phyloP scores from a whole-genome alignment of 2,888 invertebrate genomes.

The Atrina japonica region DNA sequence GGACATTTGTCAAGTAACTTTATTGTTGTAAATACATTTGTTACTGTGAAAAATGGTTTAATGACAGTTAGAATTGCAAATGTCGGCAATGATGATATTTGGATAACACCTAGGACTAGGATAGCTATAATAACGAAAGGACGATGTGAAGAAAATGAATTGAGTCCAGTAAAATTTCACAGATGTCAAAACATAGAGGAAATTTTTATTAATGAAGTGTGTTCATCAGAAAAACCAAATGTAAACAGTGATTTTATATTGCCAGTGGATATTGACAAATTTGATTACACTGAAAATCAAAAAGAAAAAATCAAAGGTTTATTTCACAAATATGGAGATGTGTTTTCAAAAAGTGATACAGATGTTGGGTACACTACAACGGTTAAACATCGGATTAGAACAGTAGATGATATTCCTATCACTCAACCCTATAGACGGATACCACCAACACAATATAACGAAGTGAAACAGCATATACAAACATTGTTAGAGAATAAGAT shows the following conservation, averaged over 20 bases:
- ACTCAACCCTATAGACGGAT: conserved; percentile 25
- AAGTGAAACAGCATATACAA: conserved; percentile 27
- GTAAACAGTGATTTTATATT: not conserved
- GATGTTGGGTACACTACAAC: conserved; percentile 33
- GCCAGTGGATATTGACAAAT: conserved; percentile 4
- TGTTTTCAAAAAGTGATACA: conserved; percentile 20
- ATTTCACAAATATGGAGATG: conserved; percentile 22
- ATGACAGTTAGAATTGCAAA: conserved; percentile 9
- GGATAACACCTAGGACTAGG: conserved; percentile 17
- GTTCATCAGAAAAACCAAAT: not conserved
- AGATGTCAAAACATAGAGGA: not conserved
- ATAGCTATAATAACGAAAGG: conserved; percentile 15
- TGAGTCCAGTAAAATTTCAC: not conserved
- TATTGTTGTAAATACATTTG: conserved; percentile 8
- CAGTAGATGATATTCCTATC: conserved; percentile 25
- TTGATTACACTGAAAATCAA: conserved; percentile 15
- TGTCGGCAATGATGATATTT: conserved; percentile 4
- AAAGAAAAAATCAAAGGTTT: conserved; percentile 1
- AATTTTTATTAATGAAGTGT: conserved; percentile 2
- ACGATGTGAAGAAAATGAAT: not conserved
- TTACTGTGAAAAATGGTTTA: not conserved
- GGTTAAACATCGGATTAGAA: conserved; percentile 28
- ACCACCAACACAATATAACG: conserved; percentile 26
- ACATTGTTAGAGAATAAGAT: conserved; percentile 22
- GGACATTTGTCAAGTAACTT: conserved; percentile 9